Evolutionary conservation across 2,888 invertebrate species (phyloP).

Genomic region (Aphodius sticticus): DNA sequence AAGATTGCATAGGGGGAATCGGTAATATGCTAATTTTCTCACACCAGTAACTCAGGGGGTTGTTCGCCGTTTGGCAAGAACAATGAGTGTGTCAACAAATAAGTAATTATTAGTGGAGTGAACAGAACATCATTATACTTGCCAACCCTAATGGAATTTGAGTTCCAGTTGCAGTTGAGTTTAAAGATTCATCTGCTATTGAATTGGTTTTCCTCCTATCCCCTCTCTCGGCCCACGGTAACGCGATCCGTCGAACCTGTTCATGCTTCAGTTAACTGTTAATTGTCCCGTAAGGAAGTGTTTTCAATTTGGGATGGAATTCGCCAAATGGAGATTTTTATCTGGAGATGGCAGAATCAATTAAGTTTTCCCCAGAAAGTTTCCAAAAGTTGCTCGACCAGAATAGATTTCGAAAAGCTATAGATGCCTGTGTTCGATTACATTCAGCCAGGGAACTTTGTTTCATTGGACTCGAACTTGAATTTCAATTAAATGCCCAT

Average conservation of each 20-base stretch:
- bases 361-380: background rate
- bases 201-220: background rate
- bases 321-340: background rate
- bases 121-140: background rate
- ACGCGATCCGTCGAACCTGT: background rate
- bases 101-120: background rate
- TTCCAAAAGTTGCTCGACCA: background rate
- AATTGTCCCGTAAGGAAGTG: conserved; percentile 4
- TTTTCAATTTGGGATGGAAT: background rate
- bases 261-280: background rate
- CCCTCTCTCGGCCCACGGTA: background rate
- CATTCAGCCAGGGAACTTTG: background rate
- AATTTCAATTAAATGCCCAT: background rate
- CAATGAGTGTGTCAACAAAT: conserved; percentile 4
- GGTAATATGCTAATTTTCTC: conserved; percentile 4
- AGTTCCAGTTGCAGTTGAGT: background rate
- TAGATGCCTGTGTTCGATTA: background rate
- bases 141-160: background rate
- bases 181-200: background rate
- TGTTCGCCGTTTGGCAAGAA: background rate
- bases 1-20: background rate
- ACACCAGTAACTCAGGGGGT: background rate
- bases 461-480: background rate
- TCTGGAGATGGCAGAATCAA: conserved; percentile 4
- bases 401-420: conserved; percentile 4